A percentile compares a stretch with the other conserved stretches of the same genome.
phyloP scores from a whole-genome alignment of 1,140 invertebrate species.

The Sarcophaga peregrina region DNA sequence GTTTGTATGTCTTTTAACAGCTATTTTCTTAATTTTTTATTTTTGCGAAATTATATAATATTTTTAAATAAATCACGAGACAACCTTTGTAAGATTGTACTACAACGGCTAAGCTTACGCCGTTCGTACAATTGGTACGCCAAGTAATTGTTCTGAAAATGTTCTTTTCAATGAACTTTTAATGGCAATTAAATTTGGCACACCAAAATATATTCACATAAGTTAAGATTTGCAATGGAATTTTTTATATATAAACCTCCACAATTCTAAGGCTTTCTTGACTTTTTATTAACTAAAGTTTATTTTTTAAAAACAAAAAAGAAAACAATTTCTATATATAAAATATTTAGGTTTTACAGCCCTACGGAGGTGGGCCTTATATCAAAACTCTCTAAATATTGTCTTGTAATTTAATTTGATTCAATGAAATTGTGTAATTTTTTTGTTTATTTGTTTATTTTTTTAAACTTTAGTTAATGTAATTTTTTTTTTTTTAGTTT shows the following conservation, averaged over 20 bases:
- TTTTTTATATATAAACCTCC: slow-evolving; percentile 16
- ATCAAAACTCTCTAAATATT: background rate
- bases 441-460: slow-evolving; percentile 19
- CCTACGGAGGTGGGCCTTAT: background rate
- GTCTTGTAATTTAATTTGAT: background rate
- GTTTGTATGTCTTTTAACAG: background rate
- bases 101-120: slow-evolving; percentile 43
- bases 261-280: slow-evolving; percentile 2
- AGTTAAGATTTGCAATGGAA: background rate
- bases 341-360: background rate
- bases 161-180: background rate
- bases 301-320: slow-evolving; percentile 12
- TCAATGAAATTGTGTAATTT: background rate
- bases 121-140: slow-evolving; percentile 45
- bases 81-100: slow-evolving; percentile 15
- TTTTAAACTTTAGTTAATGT: slow-evolving; percentile 32
- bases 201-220: background rate
- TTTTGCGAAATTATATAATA: background rate
- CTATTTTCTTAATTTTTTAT: slow-evolving; percentile 16
- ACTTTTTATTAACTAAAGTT: slow-evolving; percentile 15
- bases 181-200: slow-evolving; percentile 20
- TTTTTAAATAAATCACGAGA: background rate
- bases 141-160: background rate
- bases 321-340: background rate
- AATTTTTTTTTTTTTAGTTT: slow-evolving; percentile 43